Base-by-base conservation (phyloP, 2,888 invertebrate species). In the Stenichneumon culpator region DNA sequence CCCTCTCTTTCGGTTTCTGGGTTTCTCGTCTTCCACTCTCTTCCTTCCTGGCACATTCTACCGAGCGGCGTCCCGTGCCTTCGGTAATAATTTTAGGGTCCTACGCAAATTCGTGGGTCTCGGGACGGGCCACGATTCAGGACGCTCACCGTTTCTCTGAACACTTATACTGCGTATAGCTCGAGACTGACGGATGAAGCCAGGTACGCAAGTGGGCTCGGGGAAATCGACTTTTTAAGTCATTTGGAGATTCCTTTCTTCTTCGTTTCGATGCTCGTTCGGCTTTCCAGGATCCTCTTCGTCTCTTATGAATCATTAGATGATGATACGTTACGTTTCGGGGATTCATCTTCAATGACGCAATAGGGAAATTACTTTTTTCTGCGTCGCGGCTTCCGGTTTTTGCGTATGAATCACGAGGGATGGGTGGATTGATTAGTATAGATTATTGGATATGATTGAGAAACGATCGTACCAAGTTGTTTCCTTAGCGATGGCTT, bases 71-170 rank as follows among this genome's bases (percentile, higher is more conserved):
- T 74, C 63, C 60, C 69, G 32, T 79, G 67, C 52, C 52, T 65
- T 47, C 16, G 74, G 60, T 82, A 86, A 85, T 88, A 88, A 89
- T 88, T 87, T 82, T 75, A 81, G 57, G 73, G 84, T 84, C 80
- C 87, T 88, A 89, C 86, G 88, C 88, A 90, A 91, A 90, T 91
- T 90, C 86, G 70, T 82, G 81, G 82, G 79, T 79, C 68, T 72
- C 84, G 67, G 50, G 50, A 32, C 79, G 54, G 47, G 68, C 63
- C 63, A 22, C 70, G n/a, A 28, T 22, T 65, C 67, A 54, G 19
- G 54, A 63, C 69, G 72, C 52, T 79, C 47, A 50, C 79, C 74
- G 60, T 72, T 86, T 79, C 83, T 73, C 73, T 65, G 63, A 78
- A 78, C 39, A 25, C 25, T 1, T 57, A 7, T n/a, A 22, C 54